Conservation (phyloP, 2,888 invertebrate genomes). For the Hedychridium roseum region DNA sequence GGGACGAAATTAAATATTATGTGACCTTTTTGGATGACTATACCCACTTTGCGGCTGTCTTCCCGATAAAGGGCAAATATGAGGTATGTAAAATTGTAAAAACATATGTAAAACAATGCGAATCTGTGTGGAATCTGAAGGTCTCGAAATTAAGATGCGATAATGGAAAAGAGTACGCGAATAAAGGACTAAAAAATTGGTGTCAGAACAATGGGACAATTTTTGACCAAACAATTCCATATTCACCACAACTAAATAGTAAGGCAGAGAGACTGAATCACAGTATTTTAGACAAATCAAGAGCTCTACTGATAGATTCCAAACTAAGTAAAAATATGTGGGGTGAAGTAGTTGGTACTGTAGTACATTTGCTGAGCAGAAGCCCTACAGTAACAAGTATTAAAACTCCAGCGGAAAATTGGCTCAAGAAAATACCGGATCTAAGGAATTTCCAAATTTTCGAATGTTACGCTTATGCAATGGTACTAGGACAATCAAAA, state of each 20-base stretch:
- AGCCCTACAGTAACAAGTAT: not conserved
- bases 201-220: not conserved
- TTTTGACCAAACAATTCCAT: not conserved
- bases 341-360: not conserved
- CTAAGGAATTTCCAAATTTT: not conserved
- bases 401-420: not conserved
- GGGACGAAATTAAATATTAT: slow-evolving; percentile 11
- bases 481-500: not conserved
- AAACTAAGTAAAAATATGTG: not conserved
- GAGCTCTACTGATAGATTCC: not conserved
- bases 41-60: not conserved
- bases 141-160: not conserved
- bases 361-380: not conserved
- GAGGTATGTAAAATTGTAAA: not conserved
- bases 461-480: not conserved
- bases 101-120: not conserved
- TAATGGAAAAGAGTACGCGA: not conserved
- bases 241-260: not conserved
- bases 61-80: not conserved
- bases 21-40: not conserved
- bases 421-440: not conserved
- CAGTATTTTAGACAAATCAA: not conserved
- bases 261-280: not conserved
- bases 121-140: not conserved
- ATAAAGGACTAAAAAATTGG: not conserved